phyloP scores from a whole-genome alignment of 2,888 invertebrate genomes.

The Phaonia tiefii region DNA sequence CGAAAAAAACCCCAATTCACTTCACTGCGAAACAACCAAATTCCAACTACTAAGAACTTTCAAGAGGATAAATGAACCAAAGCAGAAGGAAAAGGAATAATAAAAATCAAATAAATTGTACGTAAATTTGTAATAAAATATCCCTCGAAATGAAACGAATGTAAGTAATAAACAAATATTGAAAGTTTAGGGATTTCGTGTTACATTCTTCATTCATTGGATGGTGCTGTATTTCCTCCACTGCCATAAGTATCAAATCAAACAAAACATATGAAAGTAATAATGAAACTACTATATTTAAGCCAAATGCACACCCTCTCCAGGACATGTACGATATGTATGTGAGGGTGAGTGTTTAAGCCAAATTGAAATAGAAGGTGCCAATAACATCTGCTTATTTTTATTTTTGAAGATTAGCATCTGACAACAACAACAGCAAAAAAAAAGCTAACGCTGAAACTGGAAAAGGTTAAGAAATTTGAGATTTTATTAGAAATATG shows the following conservation, averaged over 20 bases:
- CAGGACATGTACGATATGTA: background rate
- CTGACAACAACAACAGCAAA: too few relatives aligned
- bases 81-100: background rate
- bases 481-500: conserved; percentile 27
- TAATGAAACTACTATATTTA: conserved; percentile 18
- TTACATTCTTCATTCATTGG: background rate
- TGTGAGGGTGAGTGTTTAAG: background rate
- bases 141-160: conserved; percentile 41
- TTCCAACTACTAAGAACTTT: background rate
- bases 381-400: conserved; percentile 54
- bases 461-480: conserved; percentile 40
- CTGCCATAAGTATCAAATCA: conserved; percentile 44
- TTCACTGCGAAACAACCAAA: background rate
- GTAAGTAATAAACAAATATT: conserved; percentile 49
- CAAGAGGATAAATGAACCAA: conserved; percentile 19
- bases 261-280: conserved; percentile 48
- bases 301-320: background rate
- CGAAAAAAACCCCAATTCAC: conserved; percentile 19
- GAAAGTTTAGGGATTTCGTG: conserved; percentile 31
- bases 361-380: conserved; percentile 41
- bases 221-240: conserved; percentile 6
- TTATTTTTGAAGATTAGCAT: conserved; percentile 29
- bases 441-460: background rate
- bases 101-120: conserved; percentile 41
- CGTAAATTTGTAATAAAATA: conserved; percentile 39